phyloP scores from a whole-genome alignment of 2,113 vertebrate species.

The Oenanthe oenanthe region DNA sequence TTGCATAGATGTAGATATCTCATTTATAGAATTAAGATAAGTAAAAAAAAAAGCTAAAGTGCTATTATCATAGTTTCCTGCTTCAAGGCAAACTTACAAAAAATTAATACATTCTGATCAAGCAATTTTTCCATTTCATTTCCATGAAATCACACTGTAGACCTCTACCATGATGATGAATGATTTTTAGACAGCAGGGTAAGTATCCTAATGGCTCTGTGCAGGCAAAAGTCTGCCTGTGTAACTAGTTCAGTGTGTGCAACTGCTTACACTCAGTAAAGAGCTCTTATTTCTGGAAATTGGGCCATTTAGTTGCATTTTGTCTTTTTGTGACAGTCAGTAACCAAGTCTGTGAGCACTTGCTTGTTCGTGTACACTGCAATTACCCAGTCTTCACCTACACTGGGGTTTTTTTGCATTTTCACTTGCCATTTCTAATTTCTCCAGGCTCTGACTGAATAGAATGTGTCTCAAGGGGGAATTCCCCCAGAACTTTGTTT shows the following conservation, averaged over 20 bases:
- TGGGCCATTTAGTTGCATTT: not conserved
- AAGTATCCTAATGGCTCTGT: not conserved
- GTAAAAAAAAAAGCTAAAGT: not conserved
- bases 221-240: not conserved
- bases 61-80: not conserved
- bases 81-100: not conserved
- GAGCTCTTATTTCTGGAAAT: not conserved
- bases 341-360: not conserved
- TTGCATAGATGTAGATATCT: not conserved
- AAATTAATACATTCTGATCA: not conserved
- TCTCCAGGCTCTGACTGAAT: not conserved
- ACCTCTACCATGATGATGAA: not conserved
- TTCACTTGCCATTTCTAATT: not conserved
- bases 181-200: not conserved
- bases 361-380: not conserved
- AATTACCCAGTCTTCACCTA: not conserved
- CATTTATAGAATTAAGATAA: not conserved
- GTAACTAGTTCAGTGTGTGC: not conserved
- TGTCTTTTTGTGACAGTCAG: not conserved
- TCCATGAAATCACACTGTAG: not conserved
- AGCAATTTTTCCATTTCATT: not conserved
- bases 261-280: not conserved
- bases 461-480: not conserved
- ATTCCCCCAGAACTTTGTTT: not conserved
- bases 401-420: not conserved